Conservation (phyloP, 2,113 vertebrate species). For the Geococcyx californianus region DNA sequence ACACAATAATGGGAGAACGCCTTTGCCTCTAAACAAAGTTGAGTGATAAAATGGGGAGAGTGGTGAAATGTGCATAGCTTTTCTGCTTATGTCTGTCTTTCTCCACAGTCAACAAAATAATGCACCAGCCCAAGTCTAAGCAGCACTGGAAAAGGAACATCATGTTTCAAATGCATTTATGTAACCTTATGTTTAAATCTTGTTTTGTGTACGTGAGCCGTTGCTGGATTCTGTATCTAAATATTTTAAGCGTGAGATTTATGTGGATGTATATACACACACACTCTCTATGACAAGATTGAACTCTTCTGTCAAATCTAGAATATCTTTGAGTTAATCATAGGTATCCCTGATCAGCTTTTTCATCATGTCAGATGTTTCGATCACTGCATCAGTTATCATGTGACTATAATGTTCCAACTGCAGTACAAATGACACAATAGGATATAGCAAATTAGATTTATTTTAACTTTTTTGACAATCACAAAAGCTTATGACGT, state of each 20-base stretch:
- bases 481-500: not conserved
- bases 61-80: not conserved
- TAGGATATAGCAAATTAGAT: not conserved
- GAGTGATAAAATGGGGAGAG: not conserved
- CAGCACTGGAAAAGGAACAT: not conserved
- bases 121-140: not conserved
- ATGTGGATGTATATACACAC: not conserved
- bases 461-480: slow-evolving; percentile 4
- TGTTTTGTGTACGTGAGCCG: not conserved
- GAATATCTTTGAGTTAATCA: not conserved
- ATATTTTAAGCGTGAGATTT: not conserved
- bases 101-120: not conserved
- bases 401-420: not conserved
- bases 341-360: not conserved
- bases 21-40: not conserved
- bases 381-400: not conserved
- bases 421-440: not conserved
- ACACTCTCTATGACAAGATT: not conserved
- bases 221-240: not conserved
- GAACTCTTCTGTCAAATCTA: not conserved
- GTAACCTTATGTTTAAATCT: not conserved
- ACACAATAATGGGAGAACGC: not conserved
- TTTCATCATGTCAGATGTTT: not conserved
- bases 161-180: not conserved
- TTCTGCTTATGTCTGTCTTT: not conserved